Base-by-base conservation (phyloP, 2,113 vertebrate genomes). In the Rhinoderma darwinii region DNA sequence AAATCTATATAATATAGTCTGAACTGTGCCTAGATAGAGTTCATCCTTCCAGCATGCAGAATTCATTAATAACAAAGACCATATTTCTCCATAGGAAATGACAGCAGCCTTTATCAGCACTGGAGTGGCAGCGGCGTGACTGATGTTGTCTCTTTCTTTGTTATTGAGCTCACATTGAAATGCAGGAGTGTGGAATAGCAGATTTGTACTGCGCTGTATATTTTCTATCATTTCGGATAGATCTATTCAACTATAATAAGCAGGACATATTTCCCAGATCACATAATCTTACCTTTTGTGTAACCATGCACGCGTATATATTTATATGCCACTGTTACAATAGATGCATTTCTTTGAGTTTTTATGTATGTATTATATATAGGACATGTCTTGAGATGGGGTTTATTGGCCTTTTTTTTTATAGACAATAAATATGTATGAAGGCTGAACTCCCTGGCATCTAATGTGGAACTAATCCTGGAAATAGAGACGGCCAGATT, bases 401-500 rank as follows among this genome's bases (percentile, higher is more conserved):
- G 14, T 20, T 70, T 68, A 68, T 70, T 70, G 17, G 66, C 18
- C 15, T 35, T 35, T 72, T 20, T 72, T 47, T 47, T 11, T 72
- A 72, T 72, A 72, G 20, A 25, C 37, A 72, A 72, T 72, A 72
- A 72, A 72, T 72, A 72, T 72, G 68, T 72, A 72, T 72, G 68
- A 72, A 41, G 35, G 32, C 18, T 41, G 37, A 72, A 20, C 30
- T 41, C 37, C 39, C 39, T 43, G 72, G 39, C 1, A 5, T 74
- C 41, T 44, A 75, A 75, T 75, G 73, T 75, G 73, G 73, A 75
- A 75, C 73, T 75, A 75, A 75, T 44, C 73, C 73, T 47, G 41
- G 14, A 47, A 27, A 75, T 75, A 27, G n/a, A 47, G 41, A 44
- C 41, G 17, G n/a, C 1, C 2, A 75, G 39, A 44, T 75, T 47